Percentiles rank a stretch among this genome's conserved stretches.
Conservation (phyloP, 2,888 invertebrate genomes). For the Netelia virgata region DNA sequence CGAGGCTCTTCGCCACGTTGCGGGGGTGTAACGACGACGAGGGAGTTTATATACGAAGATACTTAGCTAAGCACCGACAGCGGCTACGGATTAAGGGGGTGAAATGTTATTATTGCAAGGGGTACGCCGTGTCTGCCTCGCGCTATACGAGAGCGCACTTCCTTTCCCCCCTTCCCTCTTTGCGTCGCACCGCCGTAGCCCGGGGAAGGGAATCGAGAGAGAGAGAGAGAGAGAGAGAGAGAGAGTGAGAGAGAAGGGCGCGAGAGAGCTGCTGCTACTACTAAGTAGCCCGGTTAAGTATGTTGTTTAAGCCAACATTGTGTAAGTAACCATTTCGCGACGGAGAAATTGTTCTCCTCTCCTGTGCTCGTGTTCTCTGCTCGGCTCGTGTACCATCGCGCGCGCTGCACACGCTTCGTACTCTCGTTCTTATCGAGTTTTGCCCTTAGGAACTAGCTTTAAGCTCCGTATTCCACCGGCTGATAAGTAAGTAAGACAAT, state of each 20-base stretch:
- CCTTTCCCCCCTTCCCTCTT: slow-evolving; percentile 13
- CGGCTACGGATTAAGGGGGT: slow-evolving; percentile 83
- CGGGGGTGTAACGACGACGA: slow-evolving; percentile 39
- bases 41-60: slow-evolving; percentile 73
- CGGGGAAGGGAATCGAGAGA: slow-evolving; percentile 6
- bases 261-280: slow-evolving; percentile 72
- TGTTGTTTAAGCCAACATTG: slow-evolving; percentile 84
- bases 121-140: slow-evolving; percentile 78
- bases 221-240: not conserved
- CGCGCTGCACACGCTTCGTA: not conserved
- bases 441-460: not conserved
- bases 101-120: slow-evolving; percentile 85
- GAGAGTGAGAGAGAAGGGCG: not conserved
- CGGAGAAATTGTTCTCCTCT: slow-evolving; percentile 61
- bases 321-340: slow-evolving; percentile 82
- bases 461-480: not conserved
- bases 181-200: not conserved
- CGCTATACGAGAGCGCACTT: slow-evolving; percentile 42
- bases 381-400: slow-evolving; percentile 33
- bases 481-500: no score
- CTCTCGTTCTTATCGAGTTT: not conserved
- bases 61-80: slow-evolving; percentile 83
- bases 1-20: slow-evolving; percentile 33
- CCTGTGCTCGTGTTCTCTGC: slow-evolving; percentile 47
- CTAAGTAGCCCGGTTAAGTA: slow-evolving; percentile 84